Evolutionary conservation across 1,140 invertebrate genomes (phyloP).

Genomic region (Macrostomum lignano): DNA sequence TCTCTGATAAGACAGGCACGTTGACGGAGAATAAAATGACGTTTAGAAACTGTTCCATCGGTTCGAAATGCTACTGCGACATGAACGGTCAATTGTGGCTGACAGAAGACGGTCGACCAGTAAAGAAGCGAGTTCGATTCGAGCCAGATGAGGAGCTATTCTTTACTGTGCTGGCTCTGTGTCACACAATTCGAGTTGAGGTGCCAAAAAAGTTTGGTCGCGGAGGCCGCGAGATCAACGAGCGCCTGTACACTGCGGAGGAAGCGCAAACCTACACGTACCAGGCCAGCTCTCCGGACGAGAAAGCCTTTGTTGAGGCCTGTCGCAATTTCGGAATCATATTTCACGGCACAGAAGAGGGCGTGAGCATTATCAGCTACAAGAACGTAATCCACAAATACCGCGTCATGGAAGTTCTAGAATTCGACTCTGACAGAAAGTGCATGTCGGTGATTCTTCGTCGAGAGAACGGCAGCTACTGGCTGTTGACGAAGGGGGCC

Average conservation of each 20-base stretch:
- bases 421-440: too few relatives aligned
- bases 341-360: constrained; percentile 3
- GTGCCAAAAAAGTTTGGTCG: too few relatives aligned
- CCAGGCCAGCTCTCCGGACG: constrained; percentile 51
- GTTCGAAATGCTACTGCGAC: not conserved
- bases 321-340: constrained; percentile 30
- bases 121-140: not conserved
- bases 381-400: too few relatives aligned
- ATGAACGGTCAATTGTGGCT: not conserved
- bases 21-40: constrained; percentile 95
- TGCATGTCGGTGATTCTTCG: too few relatives aligned
- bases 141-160: not conserved
- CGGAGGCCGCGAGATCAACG: too few relatives aligned
- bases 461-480: too few relatives aligned
- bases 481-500: constrained; percentile 40
- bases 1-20: constrained; percentile 78
- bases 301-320: constrained; percentile 52
- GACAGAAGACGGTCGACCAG: not conserved
- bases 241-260: too few relatives aligned
- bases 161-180: constrained; percentile 1
- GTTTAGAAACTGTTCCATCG: constrained; percentile 36
- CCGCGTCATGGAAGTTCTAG: constrained; percentile 59
- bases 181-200: constrained; percentile 3
- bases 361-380: too few relatives aligned
- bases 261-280: too few relatives aligned